phyloP scores from a whole-genome alignment of 2,113 vertebrate genomes.

The Tragelaphus scriptus region DNA sequence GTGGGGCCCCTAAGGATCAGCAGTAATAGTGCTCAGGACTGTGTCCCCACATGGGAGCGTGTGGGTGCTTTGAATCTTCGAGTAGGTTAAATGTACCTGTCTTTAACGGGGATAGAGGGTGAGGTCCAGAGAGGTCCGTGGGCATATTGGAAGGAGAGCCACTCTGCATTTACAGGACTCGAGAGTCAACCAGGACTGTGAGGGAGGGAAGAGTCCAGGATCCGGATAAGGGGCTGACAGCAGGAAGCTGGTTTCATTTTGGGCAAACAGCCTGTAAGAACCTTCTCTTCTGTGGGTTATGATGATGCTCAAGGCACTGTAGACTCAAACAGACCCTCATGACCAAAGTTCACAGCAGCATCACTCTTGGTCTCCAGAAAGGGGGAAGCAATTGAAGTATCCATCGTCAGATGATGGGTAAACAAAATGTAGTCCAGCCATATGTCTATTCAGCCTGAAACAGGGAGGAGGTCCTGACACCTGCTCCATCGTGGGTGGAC shows the following conservation, averaged over 20 bases:
- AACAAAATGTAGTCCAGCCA: accelerated
- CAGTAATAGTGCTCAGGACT: accelerated
- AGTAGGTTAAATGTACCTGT: accelerated
- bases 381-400: accelerated
- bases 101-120: not conserved
- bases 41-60: accelerated
- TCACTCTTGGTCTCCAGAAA: accelerated
- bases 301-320: accelerated
- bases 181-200: accelerated
- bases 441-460: accelerated
- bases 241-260: accelerated
- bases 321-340: accelerated
- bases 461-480: not conserved
- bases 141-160: too few relatives aligned
- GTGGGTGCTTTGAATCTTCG: accelerated
- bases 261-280: not conserved
- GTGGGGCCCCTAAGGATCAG: accelerated
- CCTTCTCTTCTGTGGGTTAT: not conserved
- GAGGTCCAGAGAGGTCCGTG: not conserved
- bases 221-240: accelerated
- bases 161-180: accelerated
- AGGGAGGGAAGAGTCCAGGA: accelerated
- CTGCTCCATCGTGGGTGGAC: accelerated
- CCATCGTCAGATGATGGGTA: accelerated
- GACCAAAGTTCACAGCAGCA: accelerated